Evolutionary conservation across 2,113 vertebrate species (phyloP), one percentile per base, ranked within the genome.

Genomic region (Anolis sagrei): DNA sequence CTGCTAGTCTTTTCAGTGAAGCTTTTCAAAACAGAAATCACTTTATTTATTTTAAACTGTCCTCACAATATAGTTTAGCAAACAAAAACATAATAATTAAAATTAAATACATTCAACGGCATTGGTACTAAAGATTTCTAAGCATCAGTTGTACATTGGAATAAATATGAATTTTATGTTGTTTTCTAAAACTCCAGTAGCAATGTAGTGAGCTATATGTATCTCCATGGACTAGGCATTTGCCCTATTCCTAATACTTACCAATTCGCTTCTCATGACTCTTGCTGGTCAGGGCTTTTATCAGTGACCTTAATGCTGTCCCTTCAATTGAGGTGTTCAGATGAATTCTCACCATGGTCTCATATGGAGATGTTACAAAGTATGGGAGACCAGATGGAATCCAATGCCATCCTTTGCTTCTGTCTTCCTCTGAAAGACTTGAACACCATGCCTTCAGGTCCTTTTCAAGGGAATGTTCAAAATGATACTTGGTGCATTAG

Each of bases 1-100:
- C 2, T 84, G 87, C 6, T 5, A 61, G 21, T 44, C 1, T 51
- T 88, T 83, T 88, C 64, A n/a, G 77, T 36, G 27, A 85, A 89
- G 32, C 39, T 1, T 44, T 86, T 85, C 23, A 80, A 68, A 77
- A 32, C 10, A 86, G 61, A 7, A 68, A 29, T 27, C 3, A 10
- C 4, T 66, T 25, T 27, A 27, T 27, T 29, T 68, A 68, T 27
- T 29, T 68, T 68, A 68, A 68, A 10, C 5, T 68, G 64, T 58
- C 25, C 25, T 68, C 27, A 27, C 27, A 29, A 27, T 21, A 27
- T 66, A 25, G 23, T 2, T 2, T 54, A 66, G 64, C 29, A 7
- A 27, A 27, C 27, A 25, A 66, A 66, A 29, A 66, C 64, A 66
- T 66, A 7, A 25, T 14, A 54, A 54, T 54, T 54, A 54, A 54